phyloP scores from a whole-genome alignment of 1,140 invertebrate species.

The Acromyrmex echinatior region DNA sequence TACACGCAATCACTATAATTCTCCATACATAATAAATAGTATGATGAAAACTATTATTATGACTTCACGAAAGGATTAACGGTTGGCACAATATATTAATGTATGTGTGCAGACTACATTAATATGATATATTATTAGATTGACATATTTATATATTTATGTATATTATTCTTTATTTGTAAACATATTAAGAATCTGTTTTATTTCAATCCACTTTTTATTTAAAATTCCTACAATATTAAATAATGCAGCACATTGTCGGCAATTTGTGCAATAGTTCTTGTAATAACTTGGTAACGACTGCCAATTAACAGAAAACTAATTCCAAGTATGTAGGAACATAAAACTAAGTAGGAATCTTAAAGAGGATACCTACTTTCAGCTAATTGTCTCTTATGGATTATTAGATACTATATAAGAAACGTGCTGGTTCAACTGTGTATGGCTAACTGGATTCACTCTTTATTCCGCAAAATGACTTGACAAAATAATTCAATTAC shows the following conservation, averaged over 20 bases:
- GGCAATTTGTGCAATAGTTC: neutral
- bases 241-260: neutral
- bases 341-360: too few relatives aligned
- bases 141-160: neutral
- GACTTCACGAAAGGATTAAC: constrained; percentile 10
- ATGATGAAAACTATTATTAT: neutral
- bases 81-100: neutral
- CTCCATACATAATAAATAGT: neutral
- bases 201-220: neutral
- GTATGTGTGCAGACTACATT: neutral
- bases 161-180: neutral
- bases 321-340: neutral
- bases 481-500: constrained; percentile 27
- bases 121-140: neutral
- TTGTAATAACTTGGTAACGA: neutral
- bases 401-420: neutral
- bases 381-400: constrained; percentile 24
- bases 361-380: neutral
- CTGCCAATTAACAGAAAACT: constrained; percentile 12
- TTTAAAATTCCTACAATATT: neutral
- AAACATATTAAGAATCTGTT: neutral
- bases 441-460: neutral
- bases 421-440: neutral
- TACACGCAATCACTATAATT: neutral
- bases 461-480: neutral